phyloP scores from a whole-genome alignment of 2,797 vertebrate genomes.

The Phylloscopus collybita region DNA sequence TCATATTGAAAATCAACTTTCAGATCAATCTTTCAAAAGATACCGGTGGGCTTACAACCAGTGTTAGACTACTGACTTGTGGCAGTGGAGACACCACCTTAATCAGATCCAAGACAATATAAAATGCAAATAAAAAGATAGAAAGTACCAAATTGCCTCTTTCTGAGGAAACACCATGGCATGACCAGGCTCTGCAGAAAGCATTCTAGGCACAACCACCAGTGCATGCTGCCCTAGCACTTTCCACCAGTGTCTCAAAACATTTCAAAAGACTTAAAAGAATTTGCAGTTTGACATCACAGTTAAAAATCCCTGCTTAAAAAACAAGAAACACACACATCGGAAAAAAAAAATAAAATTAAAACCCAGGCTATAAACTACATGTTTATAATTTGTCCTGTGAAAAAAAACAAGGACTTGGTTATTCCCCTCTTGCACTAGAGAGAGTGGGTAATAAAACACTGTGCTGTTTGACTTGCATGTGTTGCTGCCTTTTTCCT shows the following conservation, averaged over 20 bases:
- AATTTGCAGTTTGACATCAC: background rate
- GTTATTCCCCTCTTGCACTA: background rate
- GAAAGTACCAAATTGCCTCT: slow-evolving; percentile 17
- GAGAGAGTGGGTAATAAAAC: background rate
- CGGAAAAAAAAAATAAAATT: background rate
- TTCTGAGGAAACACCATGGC: slow-evolving; percentile 45
- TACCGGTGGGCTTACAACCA: slow-evolving; percentile 38
- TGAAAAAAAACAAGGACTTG: background rate
- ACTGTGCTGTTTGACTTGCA: background rate
- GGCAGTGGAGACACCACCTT: slow-evolving; percentile 24
- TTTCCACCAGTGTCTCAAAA: background rate
- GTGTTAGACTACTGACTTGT: background rate
- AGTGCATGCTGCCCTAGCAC: background rate
- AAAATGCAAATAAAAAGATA: slow-evolving; percentile 54
- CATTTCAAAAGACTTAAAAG: background rate
- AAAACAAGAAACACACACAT: background rate
- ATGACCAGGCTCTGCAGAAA: slow-evolving; percentile 26
- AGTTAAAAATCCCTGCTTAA: background rate
- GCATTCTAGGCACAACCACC: background rate
- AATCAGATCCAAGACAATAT: slow-evolving; percentile 32
- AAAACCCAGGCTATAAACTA: background rate
- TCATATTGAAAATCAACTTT: background rate
- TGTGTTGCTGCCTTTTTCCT: background rate
- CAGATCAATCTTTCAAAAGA: slow-evolving; percentile 40
- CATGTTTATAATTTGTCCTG: background rate